Conservation (phyloP, 2,113 vertebrate species). For the Lepus timidus region DNA sequence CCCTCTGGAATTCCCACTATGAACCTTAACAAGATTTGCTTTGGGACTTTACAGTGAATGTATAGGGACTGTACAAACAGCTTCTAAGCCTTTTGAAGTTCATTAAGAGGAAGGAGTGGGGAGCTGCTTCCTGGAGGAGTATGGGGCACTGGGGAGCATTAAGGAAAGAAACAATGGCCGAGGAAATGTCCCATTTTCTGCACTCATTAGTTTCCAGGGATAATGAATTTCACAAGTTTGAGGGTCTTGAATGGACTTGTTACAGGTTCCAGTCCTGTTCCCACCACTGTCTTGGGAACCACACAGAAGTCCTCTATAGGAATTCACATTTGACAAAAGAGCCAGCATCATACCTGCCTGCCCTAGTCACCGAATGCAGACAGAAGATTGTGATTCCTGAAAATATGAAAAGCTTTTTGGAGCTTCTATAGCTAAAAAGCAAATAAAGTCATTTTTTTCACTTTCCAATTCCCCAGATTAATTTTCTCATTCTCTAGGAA, state of each 20-base stretch:
- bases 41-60: conserved; percentile 39
- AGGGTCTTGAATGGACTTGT: conserved; percentile 27
- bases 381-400: background rate
- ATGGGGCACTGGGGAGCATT: conserved; percentile 78
- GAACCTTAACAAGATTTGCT: conserved; percentile 52
- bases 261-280: conserved; percentile 56
- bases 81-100: conserved; percentile 79
- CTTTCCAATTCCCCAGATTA: background rate
- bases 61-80: conserved; percentile 54
- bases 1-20: conserved; percentile 44
- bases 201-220: conserved; percentile 63
- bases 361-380: background rate
- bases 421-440: conserved; percentile 11
- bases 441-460: conserved; percentile 18
- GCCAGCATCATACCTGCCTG: background rate
- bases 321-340: conserved; percentile 45
- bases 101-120: conserved; percentile 75
- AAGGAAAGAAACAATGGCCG: conserved; percentile 79
- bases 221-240: conserved; percentile 65
- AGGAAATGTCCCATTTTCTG: conserved; percentile 74
- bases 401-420: background rate
- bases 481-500: background rate
- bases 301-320: background rate
- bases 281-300: background rate
- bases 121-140: conserved; percentile 78